These are phyloP conservation scores for Caranx melampygus DNA, from an alignment of 2,113 vertebrate species.

Conservation along the genomic window DNA sequence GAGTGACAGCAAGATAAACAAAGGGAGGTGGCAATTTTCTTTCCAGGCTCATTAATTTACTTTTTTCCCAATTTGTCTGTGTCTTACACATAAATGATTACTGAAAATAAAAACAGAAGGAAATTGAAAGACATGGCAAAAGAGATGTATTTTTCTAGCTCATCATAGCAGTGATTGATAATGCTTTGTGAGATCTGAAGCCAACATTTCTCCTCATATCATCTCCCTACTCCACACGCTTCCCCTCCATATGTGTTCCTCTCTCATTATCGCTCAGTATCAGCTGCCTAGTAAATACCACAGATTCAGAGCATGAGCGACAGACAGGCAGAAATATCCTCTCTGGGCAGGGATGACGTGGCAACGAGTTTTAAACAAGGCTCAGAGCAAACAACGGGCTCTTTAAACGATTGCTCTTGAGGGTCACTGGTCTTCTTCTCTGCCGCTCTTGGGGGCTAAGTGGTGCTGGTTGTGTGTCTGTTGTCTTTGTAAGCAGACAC, in stretches of 20 bases:
- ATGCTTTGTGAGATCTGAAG: no score
- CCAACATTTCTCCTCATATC: neutral
- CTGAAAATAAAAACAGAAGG: neutral
- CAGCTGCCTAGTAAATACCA: slow-evolving; percentile 3
- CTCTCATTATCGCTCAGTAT: neutral
- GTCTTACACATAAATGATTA: neutral
- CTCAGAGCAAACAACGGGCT: neutral
- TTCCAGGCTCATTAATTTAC: slow-evolving; percentile 2
- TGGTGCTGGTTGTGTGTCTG: neutral
- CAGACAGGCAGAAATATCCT: neutral
- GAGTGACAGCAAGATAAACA: neutral
- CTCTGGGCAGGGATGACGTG: neutral
- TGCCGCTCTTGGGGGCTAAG: slow-evolving; percentile 8
- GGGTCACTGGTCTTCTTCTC: slow-evolving; percentile 6
- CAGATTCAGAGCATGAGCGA: neutral
- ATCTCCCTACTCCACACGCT: neutral
- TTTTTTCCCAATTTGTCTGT: neutral
- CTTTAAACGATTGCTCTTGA: slow-evolving; percentile 10
- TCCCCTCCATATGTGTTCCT: slow-evolving; percentile 15
- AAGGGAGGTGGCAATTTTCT: slow-evolving; percentile 2
- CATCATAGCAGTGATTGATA: neutral
- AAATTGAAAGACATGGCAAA: neutral
- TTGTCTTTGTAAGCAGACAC: slow-evolving; percentile 36
- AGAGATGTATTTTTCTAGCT: neutral
- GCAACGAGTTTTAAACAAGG: neutral